Conservation (phyloP, 2,797 vertebrate species). For the Telmatherina bonti region DNA sequence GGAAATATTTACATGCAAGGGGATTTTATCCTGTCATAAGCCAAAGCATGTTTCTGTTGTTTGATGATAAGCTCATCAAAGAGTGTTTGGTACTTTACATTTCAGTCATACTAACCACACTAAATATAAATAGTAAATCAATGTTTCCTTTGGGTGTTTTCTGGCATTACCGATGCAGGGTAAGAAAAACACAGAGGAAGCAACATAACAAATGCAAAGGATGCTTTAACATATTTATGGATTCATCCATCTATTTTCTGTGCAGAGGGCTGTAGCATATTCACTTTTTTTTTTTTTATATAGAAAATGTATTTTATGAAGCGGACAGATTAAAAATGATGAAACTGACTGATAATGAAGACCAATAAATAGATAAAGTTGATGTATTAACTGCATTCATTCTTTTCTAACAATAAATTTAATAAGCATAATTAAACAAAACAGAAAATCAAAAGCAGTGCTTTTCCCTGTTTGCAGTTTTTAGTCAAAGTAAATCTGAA, state of each 20-base stretch:
- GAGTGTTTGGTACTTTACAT: neutral
- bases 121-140: conserved; percentile 6
- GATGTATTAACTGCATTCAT: neutral
- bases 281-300: too few species aligned
- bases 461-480: neutral
- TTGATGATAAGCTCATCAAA: conserved; percentile 39
- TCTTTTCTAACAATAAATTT: too few species aligned
- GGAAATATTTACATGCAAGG: conserved; percentile 75
- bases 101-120: neutral
- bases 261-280: too few species aligned
- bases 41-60: conserved; percentile 48
- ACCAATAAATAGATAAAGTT: too few species aligned
- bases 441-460: neutral
- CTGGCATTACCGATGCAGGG: too few species aligned
- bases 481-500: neutral
- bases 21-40: conserved; percentile 52
- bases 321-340: neutral
- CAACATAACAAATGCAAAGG: neutral
- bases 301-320: too few species aligned
- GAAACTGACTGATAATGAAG: too few species aligned
- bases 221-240: too few species aligned
- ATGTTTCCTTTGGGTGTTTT: neutral
- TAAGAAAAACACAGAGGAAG: neutral
- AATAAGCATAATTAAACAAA: neutral
- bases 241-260: neutral